phyloP scores from a whole-genome alignment of 1,140 invertebrate species.

The Atta texana region DNA sequence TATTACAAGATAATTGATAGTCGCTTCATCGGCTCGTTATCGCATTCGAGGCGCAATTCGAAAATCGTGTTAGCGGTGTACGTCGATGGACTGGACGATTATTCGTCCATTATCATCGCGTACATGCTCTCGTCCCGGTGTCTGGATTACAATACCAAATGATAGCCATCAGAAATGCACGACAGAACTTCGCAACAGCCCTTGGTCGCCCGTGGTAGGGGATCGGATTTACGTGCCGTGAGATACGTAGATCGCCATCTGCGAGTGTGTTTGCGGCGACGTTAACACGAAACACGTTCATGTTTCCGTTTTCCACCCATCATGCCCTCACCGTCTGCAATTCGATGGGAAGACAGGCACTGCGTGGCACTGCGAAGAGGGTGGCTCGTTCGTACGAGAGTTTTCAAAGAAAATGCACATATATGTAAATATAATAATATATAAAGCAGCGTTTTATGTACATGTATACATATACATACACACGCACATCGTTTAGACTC shows the following conservation, averaged over 20 bases:
- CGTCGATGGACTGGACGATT: constrained; percentile 51
- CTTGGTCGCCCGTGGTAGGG: constrained; percentile 9
- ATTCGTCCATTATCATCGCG: constrained; percentile 63
- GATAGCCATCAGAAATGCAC: constrained; percentile 64
- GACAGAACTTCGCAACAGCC: constrained; percentile 64
- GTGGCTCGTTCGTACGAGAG: neutral
- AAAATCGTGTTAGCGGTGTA: constrained; percentile 58
- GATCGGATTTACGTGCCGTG: constrained; percentile 53
- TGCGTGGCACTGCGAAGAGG: constrained; percentile 55
- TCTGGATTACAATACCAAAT: constrained; percentile 55
- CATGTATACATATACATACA: neutral
- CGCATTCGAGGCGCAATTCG: constrained; percentile 46
- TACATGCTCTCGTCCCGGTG: constrained; percentile 57
- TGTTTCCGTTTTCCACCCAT: constrained; percentile 52
- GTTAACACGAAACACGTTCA: constrained; percentile 66
- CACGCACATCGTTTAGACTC: neutral
- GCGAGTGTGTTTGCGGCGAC: constrained; percentile 51
- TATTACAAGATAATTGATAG: constrained; percentile 58
- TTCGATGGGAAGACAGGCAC: constrained; percentile 66
- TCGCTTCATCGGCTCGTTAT: constrained; percentile 57
- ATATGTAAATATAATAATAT: constrained; percentile 60
- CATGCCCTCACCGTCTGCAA: constrained; percentile 44
- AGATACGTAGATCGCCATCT: constrained; percentile 41
- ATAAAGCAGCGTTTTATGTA: constrained; percentile 22
- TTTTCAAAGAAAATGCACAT: constrained; percentile 62